A percentile compares a stretch with the other conserved stretches of the same genome.
Evolutionary conservation across 1,140 invertebrate genomes (phyloP).

Genomic region (Atta texana): DNA sequence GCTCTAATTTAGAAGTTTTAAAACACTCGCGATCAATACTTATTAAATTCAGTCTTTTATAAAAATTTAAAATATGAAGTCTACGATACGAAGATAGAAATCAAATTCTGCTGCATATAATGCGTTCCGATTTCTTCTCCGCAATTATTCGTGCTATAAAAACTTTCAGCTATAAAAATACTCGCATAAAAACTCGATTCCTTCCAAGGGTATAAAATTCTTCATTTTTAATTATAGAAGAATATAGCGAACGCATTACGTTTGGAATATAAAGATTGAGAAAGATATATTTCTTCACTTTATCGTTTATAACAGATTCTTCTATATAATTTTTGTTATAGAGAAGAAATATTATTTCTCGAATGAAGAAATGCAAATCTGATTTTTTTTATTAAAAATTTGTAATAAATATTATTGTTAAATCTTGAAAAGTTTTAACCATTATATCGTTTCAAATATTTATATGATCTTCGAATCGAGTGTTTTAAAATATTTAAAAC

Average conservation of each 20-base stretch:
- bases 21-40: conserved; percentile 22
- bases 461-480: background rate
- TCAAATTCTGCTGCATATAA: background rate
- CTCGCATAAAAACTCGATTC: background rate
- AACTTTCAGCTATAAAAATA: conserved; percentile 18
- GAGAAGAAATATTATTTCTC: background rate
- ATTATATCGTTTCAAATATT: background rate
- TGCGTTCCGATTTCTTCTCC: conserved; percentile 7
- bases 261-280: background rate
- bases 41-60: conserved; percentile 17
- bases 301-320: background rate
- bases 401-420: background rate
- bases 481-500: background rate
- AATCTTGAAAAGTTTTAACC: background rate
- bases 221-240: background rate
- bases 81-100: background rate
- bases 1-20: conserved; percentile 30
- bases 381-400: background rate
- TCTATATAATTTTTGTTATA: background rate
- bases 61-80: conserved; percentile 31
- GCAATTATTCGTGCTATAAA: conserved; percentile 17
- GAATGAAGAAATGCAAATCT: background rate
- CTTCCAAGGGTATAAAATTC: background rate
- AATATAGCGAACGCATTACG: background rate
- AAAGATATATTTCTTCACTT: conserved; percentile 15